These are phyloP conservation scores for Drosophila mercatorum DNA, from an alignment of 2,888 invertebrate genomes.

Conservation along the genomic window DNA sequence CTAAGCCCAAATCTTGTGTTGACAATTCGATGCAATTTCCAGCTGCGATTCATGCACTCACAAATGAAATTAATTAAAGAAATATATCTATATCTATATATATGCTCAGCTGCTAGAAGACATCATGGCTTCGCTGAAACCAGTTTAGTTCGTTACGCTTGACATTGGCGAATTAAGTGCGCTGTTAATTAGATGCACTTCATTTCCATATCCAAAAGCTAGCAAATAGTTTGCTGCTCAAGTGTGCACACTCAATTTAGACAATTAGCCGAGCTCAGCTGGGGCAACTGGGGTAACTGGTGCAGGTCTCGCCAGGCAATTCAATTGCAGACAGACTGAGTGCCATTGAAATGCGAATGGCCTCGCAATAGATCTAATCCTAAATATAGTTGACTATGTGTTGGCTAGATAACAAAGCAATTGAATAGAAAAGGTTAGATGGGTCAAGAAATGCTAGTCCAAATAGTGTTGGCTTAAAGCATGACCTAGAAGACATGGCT, in stretches of 20 bases:
- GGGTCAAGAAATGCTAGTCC: too few species aligned
- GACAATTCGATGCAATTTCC: slow-evolving; percentile 47
- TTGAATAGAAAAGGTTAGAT: neutral
- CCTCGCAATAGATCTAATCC: slow-evolving; percentile 13
- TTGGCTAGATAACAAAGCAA: neutral
- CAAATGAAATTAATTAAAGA: slow-evolving; percentile 14
- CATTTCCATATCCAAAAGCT: slow-evolving; percentile 39
- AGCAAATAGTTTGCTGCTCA: slow-evolving; percentile 19
- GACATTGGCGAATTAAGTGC: slow-evolving; percentile 46
- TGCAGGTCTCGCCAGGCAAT: slow-evolving; percentile 59
- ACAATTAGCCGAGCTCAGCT: slow-evolving; percentile 54
- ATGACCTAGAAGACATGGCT: neutral
- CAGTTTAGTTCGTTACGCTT: slow-evolving; percentile 25
- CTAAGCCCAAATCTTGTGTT: slow-evolving; percentile 36
- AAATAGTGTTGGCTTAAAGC: too few species aligned
- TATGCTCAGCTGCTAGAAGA: neutral
- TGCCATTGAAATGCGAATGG: slow-evolving; percentile 45
- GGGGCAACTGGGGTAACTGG: slow-evolving; percentile 7
- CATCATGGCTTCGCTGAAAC: slow-evolving; percentile 3
- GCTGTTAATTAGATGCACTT: slow-evolving; percentile 69
- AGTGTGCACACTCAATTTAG: slow-evolving; percentile 59
- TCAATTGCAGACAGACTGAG: slow-evolving; percentile 41
- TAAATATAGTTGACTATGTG: neutral
- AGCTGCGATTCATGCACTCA: slow-evolving; percentile 35
- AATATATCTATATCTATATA: neutral